Evolutionary conservation across 2,113 vertebrate species (phyloP).

Genomic region (Apaloderma vittatum): DNA sequence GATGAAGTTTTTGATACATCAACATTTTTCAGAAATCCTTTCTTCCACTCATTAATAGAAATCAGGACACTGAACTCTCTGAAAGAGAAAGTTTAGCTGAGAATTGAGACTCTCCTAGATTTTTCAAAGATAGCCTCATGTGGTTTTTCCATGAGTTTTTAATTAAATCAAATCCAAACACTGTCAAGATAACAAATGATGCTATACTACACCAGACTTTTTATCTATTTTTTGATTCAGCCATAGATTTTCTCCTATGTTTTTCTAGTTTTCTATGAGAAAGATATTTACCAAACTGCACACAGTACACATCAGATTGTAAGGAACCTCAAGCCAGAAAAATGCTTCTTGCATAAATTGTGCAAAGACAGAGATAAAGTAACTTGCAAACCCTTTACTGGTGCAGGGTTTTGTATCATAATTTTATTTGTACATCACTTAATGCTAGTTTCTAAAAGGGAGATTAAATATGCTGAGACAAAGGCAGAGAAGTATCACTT

Average conservation of each 20-base stretch:
- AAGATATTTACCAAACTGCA: background rate
- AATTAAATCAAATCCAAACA: background rate
- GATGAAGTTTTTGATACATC: background rate
- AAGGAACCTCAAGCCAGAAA: background rate
- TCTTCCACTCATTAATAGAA: background rate
- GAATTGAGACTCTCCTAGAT: background rate
- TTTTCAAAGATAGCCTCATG: background rate
- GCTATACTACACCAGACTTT: background rate
- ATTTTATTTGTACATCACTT: background rate
- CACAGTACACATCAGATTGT: background rate
- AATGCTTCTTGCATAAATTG: background rate
- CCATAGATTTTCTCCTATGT: background rate
- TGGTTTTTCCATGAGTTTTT: background rate
- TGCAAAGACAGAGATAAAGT: background rate
- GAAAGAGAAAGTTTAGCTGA: background rate
- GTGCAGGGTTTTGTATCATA: background rate
- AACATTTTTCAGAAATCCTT: background rate
- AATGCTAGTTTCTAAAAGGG: background rate
- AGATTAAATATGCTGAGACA: background rate
- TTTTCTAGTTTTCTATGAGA: background rate
- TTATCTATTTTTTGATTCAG: background rate
- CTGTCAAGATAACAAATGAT: background rate
- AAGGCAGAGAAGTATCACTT: background rate
- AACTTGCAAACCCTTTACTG: background rate
- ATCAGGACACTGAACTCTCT: background rate